Conservation (phyloP, 2,113 vertebrate species). For the Promerops cafer region DNA sequence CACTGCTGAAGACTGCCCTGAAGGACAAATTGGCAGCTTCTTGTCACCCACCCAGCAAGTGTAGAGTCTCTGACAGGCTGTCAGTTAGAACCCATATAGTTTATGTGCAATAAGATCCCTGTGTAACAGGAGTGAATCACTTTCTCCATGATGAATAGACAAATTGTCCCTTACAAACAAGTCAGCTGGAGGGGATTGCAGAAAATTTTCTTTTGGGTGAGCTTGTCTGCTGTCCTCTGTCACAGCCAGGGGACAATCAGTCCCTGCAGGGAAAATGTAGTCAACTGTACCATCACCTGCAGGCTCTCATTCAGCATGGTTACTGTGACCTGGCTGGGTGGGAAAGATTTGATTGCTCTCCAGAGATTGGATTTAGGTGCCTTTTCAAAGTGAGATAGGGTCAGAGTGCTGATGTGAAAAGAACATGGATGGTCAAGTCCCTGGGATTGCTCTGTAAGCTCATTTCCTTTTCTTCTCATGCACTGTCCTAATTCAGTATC, state of each 20-base stretch:
- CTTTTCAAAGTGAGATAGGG: not conserved
- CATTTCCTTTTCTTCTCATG: not conserved
- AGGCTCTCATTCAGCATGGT: not conserved
- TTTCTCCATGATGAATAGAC: not conserved
- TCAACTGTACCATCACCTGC: not conserved
- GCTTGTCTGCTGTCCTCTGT: not conserved
- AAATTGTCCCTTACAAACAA: not conserved
- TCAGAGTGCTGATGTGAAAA: not conserved
- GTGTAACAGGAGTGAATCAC: not conserved
- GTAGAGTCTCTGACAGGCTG: not conserved
- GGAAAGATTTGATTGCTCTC: not conserved
- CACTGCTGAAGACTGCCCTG: not conserved
- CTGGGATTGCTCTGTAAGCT: not conserved
- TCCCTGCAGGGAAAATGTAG: not conserved
- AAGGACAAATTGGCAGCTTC: not conserved
- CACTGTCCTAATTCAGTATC: not conserved
- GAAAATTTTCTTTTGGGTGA: not conserved
- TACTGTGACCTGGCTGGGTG: not conserved
- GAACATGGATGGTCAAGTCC: not conserved
- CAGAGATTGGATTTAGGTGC: not conserved
- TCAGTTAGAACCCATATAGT: not conserved
- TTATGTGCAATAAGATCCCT: not conserved
- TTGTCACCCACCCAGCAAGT: not conserved
- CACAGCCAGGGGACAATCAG: not conserved
- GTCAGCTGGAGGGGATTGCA: not conserved